These are phyloP conservation scores for Mellivora capensis DNA, from an alignment of 2,113 vertebrate genomes.

Conservation along the genomic window DNA sequence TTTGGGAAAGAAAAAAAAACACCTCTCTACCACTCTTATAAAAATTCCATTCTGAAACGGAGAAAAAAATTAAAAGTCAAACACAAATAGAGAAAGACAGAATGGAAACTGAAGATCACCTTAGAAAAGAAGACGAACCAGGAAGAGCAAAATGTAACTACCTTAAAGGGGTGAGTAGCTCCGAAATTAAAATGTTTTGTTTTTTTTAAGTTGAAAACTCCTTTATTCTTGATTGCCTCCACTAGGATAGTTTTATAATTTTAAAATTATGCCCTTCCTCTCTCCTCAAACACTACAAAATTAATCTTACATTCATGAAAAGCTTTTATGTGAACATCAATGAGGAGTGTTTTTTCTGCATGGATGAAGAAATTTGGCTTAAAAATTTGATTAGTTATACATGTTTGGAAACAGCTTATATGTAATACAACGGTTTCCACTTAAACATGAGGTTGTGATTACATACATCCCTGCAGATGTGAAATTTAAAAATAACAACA, in stretches of 20 bases:
- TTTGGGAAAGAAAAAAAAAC: background rate
- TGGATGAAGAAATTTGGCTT: constrained; percentile 50
- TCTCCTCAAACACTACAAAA: constrained; percentile 38
- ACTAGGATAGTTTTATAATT: background rate
- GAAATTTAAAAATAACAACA: constrained; percentile 60
- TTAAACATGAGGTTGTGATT: constrained; percentile 67
- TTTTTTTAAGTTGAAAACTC: constrained; percentile 14
- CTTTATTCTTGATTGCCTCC: constrained; percentile 31
- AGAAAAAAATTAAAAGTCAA: constrained; percentile 14
- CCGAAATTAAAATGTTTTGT: background rate
- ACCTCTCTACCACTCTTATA: background rate
- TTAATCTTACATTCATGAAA: constrained; percentile 43
- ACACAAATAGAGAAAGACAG: constrained; percentile 29
- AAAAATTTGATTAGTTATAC: constrained; percentile 65
- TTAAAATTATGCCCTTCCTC: background rate
- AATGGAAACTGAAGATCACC: constrained; percentile 35
- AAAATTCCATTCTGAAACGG: background rate
- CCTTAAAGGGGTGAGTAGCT: background rate
- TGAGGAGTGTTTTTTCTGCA: background rate
- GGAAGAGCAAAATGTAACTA: background rate
- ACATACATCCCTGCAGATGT: constrained; percentile 56
- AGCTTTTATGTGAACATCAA: constrained; percentile 24
- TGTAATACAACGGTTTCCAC: constrained; percentile 18
- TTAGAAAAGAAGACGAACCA: background rate
- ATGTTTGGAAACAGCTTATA: constrained; percentile 49